Percentiles rank a stretch among this genome's conserved stretches.
Evolutionary conservation across 1,140 invertebrate genomes (phyloP).

Genomic region (Neomicropteryx cornuta): DNA sequence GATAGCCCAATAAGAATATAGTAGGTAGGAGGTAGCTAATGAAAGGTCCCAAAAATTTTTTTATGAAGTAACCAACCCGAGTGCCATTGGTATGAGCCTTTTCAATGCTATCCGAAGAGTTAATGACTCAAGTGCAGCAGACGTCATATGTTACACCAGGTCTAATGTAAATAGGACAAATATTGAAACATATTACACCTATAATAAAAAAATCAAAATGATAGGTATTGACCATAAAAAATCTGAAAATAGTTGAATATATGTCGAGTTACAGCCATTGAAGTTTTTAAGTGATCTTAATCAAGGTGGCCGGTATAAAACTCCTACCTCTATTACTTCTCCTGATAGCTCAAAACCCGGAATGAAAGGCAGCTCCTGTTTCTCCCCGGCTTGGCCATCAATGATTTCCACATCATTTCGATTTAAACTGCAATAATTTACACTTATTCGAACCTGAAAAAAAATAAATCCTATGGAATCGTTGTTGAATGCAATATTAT

Average conservation of each 20-base stretch:
- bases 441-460: constrained; percentile 27
- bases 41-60: no score
- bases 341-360: constrained; percentile 43
- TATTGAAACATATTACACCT: background rate
- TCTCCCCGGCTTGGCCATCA: constrained; percentile 5
- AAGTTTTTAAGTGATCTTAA: no score
- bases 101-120: no score
- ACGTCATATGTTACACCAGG: background rate
- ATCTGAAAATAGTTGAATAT: background rate
- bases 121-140: no score
- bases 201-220: background rate
- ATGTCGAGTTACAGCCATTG: no score
- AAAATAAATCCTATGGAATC: background rate
- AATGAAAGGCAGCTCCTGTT: constrained; percentile 32
- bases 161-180: background rate
- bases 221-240: background rate
- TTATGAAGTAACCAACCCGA: no score
- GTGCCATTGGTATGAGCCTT: no score
- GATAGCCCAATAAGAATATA: no score
- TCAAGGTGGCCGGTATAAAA: no score
- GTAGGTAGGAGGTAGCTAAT: no score
- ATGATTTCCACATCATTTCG: constrained; percentile 33
- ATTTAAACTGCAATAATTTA: constrained; percentile 44
- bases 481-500: constrained; percentile 1
- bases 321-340: constrained; percentile 31